Percentiles rank a stretch among this genome's conserved stretches.
Conservation (phyloP, 2,888 invertebrate genomes). For the Drosophila yooni region DNA sequence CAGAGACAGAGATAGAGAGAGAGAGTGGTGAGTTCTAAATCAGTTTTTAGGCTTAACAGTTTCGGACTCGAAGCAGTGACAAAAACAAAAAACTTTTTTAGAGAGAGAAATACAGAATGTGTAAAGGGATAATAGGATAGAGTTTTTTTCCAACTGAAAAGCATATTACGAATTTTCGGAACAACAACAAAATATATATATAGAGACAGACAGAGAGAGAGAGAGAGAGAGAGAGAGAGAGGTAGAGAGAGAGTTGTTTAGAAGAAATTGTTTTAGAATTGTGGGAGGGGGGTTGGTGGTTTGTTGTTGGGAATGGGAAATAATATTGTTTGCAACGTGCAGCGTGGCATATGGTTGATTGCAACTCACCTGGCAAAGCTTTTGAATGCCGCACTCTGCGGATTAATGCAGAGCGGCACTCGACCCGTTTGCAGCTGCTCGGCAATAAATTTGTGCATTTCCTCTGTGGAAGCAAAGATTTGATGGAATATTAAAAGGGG, state of each 20-base stretch:
- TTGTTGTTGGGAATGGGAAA: constrained; percentile 4
- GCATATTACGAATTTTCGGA: constrained; percentile 46
- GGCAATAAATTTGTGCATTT: constrained; percentile 99
- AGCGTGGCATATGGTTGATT: constrained; percentile 12
- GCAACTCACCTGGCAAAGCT: constrained; percentile 99
- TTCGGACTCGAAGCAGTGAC: constrained; percentile 39
- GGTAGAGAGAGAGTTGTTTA: constrained; percentile 11
- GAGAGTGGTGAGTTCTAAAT: constrained; percentile 17
- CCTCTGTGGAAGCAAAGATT: constrained; percentile 88
- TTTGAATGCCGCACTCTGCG: constrained; percentile 99
- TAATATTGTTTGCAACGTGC: constrained; percentile 31
- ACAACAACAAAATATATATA: constrained; percentile 45
- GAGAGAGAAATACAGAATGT: constrained; percentile 1
- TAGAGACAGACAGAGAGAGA: constrained; percentile 11
- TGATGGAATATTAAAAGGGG: background rate
- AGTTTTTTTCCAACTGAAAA: constrained; percentile 44
- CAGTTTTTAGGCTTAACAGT: constrained; percentile 23
- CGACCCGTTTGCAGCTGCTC: constrained; percentile 97
- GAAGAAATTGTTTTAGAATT: constrained; percentile 8
- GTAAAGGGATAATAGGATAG: background rate
- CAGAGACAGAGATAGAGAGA: constrained; percentile 9
- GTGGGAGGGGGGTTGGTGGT: background rate
- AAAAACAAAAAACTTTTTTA: constrained; percentile 42
- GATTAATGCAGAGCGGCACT: constrained; percentile 99
- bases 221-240: constrained; percentile 7